phyloP scores from a whole-genome alignment of 2,113 vertebrate genomes.

The Corapipo altera region DNA sequence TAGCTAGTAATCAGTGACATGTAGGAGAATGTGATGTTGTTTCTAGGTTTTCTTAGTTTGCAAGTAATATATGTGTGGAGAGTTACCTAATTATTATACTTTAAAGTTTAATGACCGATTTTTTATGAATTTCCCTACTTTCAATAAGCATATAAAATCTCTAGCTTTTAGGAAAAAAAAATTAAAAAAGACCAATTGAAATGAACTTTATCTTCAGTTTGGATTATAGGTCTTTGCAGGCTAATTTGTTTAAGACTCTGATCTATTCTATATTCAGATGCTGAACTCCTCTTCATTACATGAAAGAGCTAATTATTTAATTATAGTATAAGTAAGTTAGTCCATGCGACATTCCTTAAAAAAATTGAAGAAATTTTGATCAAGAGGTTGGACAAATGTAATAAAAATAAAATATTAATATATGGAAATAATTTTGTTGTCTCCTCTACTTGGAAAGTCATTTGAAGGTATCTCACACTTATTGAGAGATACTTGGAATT shows the following conservation, averaged over 20 bases:
- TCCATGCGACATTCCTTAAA: neutral
- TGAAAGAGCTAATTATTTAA: neutral
- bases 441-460: neutral
- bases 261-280: neutral
- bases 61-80: conserved; percentile 30
- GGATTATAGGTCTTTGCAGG: neutral
- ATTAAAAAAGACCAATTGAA: neutral
- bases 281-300: neutral
- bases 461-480: neutral
- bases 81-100: conserved; percentile 63
- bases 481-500: neutral
- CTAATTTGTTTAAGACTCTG: neutral
- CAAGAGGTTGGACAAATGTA: neutral
- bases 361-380: neutral
- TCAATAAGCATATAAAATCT: conserved; percentile 1
- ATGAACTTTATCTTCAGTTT: neutral
- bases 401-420: neutral
- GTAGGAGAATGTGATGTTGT: conserved; percentile 48
- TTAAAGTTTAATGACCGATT: conserved; percentile 28
- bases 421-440: neutral
- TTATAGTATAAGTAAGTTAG: neutral
- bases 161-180: neutral
- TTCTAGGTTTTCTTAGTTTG: conserved; percentile 64
- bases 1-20: conserved; percentile 60
- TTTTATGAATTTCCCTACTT: conserved; percentile 52